Evolutionary conservation across 2,113 vertebrate species (phyloP), one percentile per base, ranked within the genome.

Genomic region (Columba janthina): DNA sequence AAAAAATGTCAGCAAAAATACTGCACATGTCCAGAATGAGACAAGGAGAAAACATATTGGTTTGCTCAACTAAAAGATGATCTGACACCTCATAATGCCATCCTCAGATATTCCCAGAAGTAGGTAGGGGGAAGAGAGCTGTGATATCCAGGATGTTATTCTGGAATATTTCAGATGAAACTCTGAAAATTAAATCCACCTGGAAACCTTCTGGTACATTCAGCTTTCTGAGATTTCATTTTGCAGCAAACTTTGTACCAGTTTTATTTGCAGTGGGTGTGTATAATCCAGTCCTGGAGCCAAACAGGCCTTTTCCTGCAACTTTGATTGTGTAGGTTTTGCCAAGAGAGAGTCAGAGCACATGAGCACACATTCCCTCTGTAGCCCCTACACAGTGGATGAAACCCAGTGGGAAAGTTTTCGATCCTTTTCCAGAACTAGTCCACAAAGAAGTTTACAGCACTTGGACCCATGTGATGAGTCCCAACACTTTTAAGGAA

Each of bases 261-360:
- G 82, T 90, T 94, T 71, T 86, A 62, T 71, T 90, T 14, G 2
- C 82, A 58, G 46, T 42, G 42, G 44, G 64, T 70, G 44, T 46
- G 44, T 46, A 88, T 42, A 56, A 80, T 80, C 46, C 76, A 95
- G 64, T 79, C 92, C 88, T 70, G 64, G 21, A 95, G 92, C 64
- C 60, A 88, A 86, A 77, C 56, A 86, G 76, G 79, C 58, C 6
- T 93, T 88, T 58, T 48, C 48, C 32, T 88, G 58, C 50, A 51
- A 53, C 46, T 88, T 86, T 95, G 71, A 83, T 90, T 94, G 67
- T 56, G n/a, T 70, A 32, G 51, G 31, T 58, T 85, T 93, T 88
- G 44, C 60, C 46, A 61, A 32, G 29, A 89, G 36, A 81, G 48
- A 56, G 21, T 31, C n/a, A 3, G 61, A 93, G 32, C 48, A 81